Base-by-base conservation (phyloP, 1,140 invertebrate genomes). In the Platyura marginata region DNA sequence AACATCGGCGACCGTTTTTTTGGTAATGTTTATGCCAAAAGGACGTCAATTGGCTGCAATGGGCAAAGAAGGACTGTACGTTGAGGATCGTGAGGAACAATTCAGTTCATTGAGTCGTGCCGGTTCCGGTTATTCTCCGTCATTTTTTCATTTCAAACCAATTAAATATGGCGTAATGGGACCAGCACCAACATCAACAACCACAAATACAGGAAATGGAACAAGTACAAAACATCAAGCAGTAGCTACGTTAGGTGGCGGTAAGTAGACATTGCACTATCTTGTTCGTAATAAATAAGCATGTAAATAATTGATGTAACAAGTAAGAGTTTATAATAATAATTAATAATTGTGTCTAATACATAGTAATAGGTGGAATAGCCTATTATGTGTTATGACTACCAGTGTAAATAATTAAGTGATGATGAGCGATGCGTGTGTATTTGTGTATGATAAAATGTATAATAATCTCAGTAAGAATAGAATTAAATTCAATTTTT, bases 11-110 rank as follows among this genome's bases (percentile, higher is more conserved):
- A 72, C 89, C 9, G 76, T 91, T 10, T 89, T 94, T 57, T 69
- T 91, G 37, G 74, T 89, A 10, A 92, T 94, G 87, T 95, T 94
- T 62, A 78, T 91, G 60, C 87, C 89, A 2, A 92, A 92, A 65
- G 84, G 84, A 33, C 69, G 89, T n/a, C 86, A 91, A 49, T 61
- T 93, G 53, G 85, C 87, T 0, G 88, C 86, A 8, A 74, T 92
- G 66, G 87, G 88, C 13, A 79, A 82, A 46, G 80, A 82, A 52
- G 76, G 81, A 38, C 70, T 83, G 22, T 80, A 80, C 56, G 67
- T 81, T 19, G 81, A 83, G 49, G 83, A 88, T 55, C 66, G 76
- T 47, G 79, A 82, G 41, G 77, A 81, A 51, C 70, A 77, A 41
- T 73, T 79, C 41, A 84, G 81, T 57, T 81, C 80, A 8, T 57